phyloP scores from a whole-genome alignment of 2,113 vertebrate genomes.

The Daubentonia madagascariensis region DNA sequence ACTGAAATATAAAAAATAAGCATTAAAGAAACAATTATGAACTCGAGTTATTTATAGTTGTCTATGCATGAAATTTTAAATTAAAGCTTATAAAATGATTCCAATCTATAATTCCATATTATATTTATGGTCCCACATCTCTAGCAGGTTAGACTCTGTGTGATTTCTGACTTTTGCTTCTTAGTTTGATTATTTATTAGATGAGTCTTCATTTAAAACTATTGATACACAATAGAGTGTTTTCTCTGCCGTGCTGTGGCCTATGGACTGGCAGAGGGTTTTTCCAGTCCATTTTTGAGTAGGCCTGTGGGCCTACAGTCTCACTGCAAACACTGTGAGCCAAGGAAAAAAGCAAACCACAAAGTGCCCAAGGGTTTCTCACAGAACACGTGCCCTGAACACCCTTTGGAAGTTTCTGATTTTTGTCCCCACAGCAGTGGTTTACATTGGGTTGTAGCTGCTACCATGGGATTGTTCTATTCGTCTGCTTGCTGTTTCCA shows the following conservation, averaged over 20 bases:
- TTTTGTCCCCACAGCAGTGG: not conserved
- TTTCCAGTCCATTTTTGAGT: not conserved
- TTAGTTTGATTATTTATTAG: not conserved
- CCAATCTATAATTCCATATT: not conserved
- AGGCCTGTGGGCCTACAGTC: not conserved
- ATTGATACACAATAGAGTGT: not conserved
- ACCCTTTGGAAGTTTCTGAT: not conserved
- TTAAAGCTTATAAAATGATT: not conserved
- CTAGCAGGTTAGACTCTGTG: not conserved
- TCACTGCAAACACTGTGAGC: no score
- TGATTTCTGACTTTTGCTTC: not conserved
- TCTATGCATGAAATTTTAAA: not conserved
- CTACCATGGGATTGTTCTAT: not conserved
- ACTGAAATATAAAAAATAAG: not conserved
- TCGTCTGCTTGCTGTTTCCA: not conserved
- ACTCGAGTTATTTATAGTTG: not conserved
- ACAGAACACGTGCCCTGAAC: not conserved
- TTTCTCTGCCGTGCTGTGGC: not conserved
- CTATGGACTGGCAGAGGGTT: not conserved
- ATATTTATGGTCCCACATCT: not conserved
- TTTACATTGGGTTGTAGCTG: not conserved
- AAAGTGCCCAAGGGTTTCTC: not conserved
- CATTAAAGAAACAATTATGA: not conserved
- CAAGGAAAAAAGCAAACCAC: not conserved
- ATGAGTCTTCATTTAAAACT: not conserved